Evolutionary conservation across 2,797 vertebrate genomes (phyloP), one percentile per base, ranked within the genome.

Genomic region (Chelidonichthys spinosus): DNA sequence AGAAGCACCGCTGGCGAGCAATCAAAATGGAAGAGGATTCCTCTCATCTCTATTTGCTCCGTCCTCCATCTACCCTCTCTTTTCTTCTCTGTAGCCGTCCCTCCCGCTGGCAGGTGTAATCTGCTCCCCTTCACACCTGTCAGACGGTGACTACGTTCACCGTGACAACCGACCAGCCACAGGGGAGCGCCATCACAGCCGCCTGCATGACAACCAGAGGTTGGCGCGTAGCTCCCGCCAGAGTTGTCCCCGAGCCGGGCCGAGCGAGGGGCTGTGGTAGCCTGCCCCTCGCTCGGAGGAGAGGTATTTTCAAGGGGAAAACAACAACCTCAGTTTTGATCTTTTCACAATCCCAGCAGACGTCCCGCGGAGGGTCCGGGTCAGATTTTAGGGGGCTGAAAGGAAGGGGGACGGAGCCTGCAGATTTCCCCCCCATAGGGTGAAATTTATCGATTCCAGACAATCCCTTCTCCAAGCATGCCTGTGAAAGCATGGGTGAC

Each of bases 71-170:
- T 78, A 72, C 54, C 35, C 65, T 69, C 72, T 62, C 64, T 78
- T 64, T 83, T 72, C 70, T 69, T 43, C 83, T 79, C 72, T 76
- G 58, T 58, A 74, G 78, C 80, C 60, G 53, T 79, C 81, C 79
- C 79, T 84, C 84, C 87, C 72, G 87, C 89, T 89, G 90, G 89
- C 92, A 90, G 91, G 84, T 92, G 88, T 90, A 92, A 92, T 92
- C 90, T 92, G 90, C 87, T 90, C 79, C 74, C 83, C 87, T 90
- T 93, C 92, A 88, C 89, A 90, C 90, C 85, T 78, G 89, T 92
- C 89, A 90, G 74, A 67, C 58, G 74, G 84, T 62, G 81, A 89
- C 76, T 83, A 74, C 63, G 80, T 79, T 88, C 62, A 11, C 73
- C 35, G 65, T 80, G 80, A 90, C 54, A 83, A 72, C 88, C 87